Base-by-base conservation (phyloP, 2,113 vertebrate species). In the Kryptolebias marmoratus region DNA sequence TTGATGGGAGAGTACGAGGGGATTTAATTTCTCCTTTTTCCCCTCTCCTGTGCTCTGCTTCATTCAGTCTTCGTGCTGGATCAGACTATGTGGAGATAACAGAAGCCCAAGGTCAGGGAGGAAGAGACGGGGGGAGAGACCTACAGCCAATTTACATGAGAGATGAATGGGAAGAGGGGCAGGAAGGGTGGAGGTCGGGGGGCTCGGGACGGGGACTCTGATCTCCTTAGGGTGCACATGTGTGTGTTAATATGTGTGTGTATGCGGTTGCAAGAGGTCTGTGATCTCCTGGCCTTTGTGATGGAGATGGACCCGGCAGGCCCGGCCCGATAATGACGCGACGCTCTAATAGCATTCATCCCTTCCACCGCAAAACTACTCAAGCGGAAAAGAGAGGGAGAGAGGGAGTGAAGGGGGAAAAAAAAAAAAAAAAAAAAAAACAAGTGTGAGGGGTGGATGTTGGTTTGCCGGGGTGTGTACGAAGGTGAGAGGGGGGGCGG, bases 201-300 rank as follows among this genome's bases (percentile, higher is more conserved):
- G 67, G 68, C 58, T 77, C 64, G 65, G 86, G 87, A 88, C 84
- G 48, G 82, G 87, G 71, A 83, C 84, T 81, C 75, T 85, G 88
- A 91, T 93, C 89, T 92, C 91, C 78, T 89, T 84, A 79, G 91
- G 71, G 85, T 83, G 76, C 53, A 15, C 36, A 14, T 72, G 79
- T 73, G 60, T 64, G 16, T 67, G 69, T 42, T 31, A 61, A 69
- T 70, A 64, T 45, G 49, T 47, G 81, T 52, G 53, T 42, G 73
- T 3, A 52, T 0, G 32, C 3, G 65, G 55, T 55, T 14, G 81
- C 71, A 56, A 85, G 64, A 88, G 90, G 89, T 85, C 88, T 90
- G 88, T 89, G 89, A 92, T 93, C 90, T 92, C 90, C 83, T 88
- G 87, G 90, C 85, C 89, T 91, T 94, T 91, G 85, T 93, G 91